Conservation (phyloP, 2,888 invertebrate genomes). For the Dryobota labecula region DNA sequence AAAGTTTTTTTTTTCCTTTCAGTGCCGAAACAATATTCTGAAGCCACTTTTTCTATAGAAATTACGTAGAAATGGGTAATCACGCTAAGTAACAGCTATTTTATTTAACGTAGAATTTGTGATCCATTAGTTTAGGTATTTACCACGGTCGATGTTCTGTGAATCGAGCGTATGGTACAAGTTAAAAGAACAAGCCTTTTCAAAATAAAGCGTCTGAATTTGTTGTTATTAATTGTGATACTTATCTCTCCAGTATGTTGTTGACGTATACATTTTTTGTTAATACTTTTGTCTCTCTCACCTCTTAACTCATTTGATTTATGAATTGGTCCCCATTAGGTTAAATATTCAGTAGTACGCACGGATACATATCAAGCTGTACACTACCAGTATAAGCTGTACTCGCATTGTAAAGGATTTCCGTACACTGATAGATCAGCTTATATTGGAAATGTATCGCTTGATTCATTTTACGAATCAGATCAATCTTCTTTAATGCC, state of each 20-base stretch:
- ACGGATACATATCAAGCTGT: too few species aligned
- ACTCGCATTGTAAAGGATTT: too few species aligned
- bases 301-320: not conserved
- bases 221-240: not conserved
- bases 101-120: conserved; percentile 39
- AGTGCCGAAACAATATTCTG: not conserved
- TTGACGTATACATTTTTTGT: not conserved
- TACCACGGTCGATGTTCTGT: conserved; percentile 44
- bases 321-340: too few species aligned
- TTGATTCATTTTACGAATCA: not conserved
- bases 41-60: not conserved
- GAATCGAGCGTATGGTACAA: conserved; percentile 37
- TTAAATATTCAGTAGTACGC: not conserved
- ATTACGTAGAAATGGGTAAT: conserved; percentile 11
- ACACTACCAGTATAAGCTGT: too few species aligned
- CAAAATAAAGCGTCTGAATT: not conserved
- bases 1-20: not conserved
- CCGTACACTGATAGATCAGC: too few species aligned
- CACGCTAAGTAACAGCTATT: conserved; percentile 28
- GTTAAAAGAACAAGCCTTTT: not conserved
- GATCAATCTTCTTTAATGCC: too few species aligned
- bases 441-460: too few species aligned
- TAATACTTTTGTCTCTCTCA: not conserved
- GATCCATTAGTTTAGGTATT: conserved; percentile 46
- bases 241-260: not conserved